Evolutionary conservation across 1,140 invertebrate genomes (phyloP), one percentile per base, ranked within the genome.

Genomic region (Sitophilus oryzae): DNA sequence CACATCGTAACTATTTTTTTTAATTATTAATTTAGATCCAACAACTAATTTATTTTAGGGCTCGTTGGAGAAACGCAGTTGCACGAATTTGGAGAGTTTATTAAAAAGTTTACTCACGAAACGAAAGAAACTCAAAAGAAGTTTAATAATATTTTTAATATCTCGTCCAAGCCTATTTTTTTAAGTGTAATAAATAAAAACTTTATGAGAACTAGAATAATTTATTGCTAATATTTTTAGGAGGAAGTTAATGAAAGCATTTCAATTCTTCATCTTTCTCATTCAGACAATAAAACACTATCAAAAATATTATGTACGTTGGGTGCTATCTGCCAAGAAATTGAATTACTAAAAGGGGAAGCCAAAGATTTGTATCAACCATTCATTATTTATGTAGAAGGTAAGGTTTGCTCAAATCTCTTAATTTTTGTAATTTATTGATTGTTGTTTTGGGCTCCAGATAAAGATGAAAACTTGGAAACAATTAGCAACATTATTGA

Each of bases 271-370:
- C 78, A 87, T 57, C 67, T 92, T 34, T 79, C 88, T 16, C 81
- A 86, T 58, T 89, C 86, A 19, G 88, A 93, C 71, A 91, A 91
- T 70, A 85, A 87, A 68, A 74, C 83, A 15, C 78, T 91, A 51
- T 89, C 88, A 47, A 90, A 91, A 75, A 79, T 91, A 14, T 73
- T 93, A n/a, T 82, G 83, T 22, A 86, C 88, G 1, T 78, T 93
- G 38, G 81, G 83, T n/a, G 80, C 85, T 34, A 73, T 91, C 0
- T 92, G 88, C 71, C 75, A 82, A 62, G 90, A 93, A 75, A 82
- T 90, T 48, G 72, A 81, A 43, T 62, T 76, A 25, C 70, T 93
- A n/a, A 80, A 82, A 68, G 66, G 73, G 54, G 85, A 89, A 75
- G 82, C 85, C 65, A 71, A 75, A 38, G 80, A 78, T 72, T 88